phyloP scores from a whole-genome alignment of 2,113 vertebrate genomes.

The Pollachius pollachius region DNA sequence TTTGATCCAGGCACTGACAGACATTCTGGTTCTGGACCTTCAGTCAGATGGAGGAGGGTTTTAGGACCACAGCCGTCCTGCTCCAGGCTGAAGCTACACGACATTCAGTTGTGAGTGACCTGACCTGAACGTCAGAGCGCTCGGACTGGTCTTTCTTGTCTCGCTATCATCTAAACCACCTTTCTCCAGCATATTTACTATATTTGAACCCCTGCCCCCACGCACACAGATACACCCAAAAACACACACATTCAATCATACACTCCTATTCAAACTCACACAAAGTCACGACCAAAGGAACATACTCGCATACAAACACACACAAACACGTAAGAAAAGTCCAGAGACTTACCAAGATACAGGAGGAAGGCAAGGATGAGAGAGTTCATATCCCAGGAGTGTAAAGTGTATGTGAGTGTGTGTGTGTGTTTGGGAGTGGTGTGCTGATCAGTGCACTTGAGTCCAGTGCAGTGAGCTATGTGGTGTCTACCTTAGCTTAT shows the following conservation, averaged over 20 bases:
- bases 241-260: background rate
- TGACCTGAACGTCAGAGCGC: too few relatives aligned
- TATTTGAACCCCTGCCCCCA: constrained; percentile 2
- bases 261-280: constrained; percentile 9
- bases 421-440: constrained; percentile 31
- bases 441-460: constrained; percentile 13
- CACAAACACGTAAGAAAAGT: background rate
- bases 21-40: too few relatives aligned
- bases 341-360: constrained; percentile 58
- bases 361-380: constrained; percentile 60
- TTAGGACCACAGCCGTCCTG: too few relatives aligned
- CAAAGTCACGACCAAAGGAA: constrained; percentile 11
- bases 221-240: background rate
- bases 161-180: background rate
- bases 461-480: constrained; percentile 41
- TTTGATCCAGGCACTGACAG: too few relatives aligned
- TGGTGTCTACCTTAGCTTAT: constrained; percentile 41
- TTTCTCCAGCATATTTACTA: background rate
- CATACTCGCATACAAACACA: constrained; percentile 1
- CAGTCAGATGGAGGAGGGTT: too few relatives aligned
- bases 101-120: too few relatives aligned
- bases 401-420: constrained; percentile 34
- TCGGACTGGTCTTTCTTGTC: background rate
- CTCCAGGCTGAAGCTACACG: too few relatives aligned
- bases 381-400: constrained; percentile 64